Evolutionary conservation across 2,888 invertebrate species (phyloP).

Genomic region (Dascillus cervinus): DNA sequence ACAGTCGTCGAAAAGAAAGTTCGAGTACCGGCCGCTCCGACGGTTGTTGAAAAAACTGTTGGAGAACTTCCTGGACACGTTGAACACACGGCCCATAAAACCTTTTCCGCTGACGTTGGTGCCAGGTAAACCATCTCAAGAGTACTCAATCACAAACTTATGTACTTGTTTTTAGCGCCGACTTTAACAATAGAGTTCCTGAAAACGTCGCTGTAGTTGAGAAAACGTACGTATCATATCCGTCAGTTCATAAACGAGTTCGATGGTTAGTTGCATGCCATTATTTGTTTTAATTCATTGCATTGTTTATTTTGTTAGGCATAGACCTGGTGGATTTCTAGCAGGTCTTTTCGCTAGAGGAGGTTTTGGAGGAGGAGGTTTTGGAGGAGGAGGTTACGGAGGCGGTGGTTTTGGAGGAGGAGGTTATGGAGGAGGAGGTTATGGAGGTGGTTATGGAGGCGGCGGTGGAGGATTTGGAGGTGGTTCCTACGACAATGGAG

Average conservation of each 20-base stretch:
- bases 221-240: too few relatives aligned
- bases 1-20: conserved; percentile 35
- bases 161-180: too few relatives aligned
- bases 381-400: conserved; percentile 12
- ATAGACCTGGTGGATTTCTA: too few relatives aligned
- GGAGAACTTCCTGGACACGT: conserved; percentile 10
- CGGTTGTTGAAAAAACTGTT: conserved; percentile 33
- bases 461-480: conserved; percentile 15
- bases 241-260: too few relatives aligned
- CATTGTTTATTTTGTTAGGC: too few relatives aligned
- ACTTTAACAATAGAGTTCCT: too few relatives aligned
- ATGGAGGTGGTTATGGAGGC: conserved; percentile 14
- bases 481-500: conserved; percentile 17
- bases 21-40: conserved; percentile 33
- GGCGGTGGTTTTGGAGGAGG: conserved; percentile 11
- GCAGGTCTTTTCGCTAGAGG: conserved; percentile 14
- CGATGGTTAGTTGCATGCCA: too few relatives aligned
- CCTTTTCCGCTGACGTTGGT: too few relatives aligned
- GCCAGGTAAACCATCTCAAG: too few relatives aligned
- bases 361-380: conserved; percentile 15
- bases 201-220: too few relatives aligned
- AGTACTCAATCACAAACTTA: too few relatives aligned
- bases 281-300: too few relatives aligned
- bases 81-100: not conserved
- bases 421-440: conserved; percentile 17